Percentiles rank a stretch among this genome's conserved stretches.
phyloP scores from a whole-genome alignment of 1,140 invertebrate species.

The Drosophila yakuba region DNA sequence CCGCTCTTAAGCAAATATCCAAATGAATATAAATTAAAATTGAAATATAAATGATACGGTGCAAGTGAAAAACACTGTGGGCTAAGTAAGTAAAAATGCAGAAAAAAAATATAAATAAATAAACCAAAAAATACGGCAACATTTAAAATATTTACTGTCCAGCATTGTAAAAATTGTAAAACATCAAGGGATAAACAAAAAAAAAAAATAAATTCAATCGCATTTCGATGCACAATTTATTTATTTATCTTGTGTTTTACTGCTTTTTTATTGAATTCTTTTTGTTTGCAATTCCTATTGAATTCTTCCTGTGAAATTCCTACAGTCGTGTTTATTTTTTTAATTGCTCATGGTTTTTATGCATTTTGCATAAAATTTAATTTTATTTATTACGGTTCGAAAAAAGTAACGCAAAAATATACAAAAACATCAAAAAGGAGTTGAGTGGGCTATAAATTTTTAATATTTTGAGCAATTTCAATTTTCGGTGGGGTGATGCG shows the following conservation, averaged over 20 bases:
- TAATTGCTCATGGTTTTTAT: constrained; percentile 68
- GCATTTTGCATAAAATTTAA: constrained; percentile 73
- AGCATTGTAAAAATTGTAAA: constrained; percentile 70
- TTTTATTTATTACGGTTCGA: constrained; percentile 73
- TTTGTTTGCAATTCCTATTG: constrained; percentile 37
- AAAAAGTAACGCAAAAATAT: neutral
- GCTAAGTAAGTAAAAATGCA: constrained; percentile 11
- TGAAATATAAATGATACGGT: constrained; percentile 75
- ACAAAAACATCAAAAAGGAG: constrained; percentile 33
- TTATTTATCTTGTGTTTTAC: constrained; percentile 62
- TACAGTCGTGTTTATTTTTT: constrained; percentile 78
- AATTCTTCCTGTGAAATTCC: constrained; percentile 63
- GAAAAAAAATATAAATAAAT: neutral
- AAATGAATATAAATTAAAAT: constrained; percentile 78
- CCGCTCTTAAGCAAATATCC: constrained; percentile 32
- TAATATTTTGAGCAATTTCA: constrained; percentile 63
- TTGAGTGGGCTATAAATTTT: constrained; percentile 62
- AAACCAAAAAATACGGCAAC: constrained; percentile 22
- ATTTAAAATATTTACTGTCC: constrained; percentile 78
- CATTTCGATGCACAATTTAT: constrained; percentile 63
- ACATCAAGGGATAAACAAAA: constrained; percentile 31
- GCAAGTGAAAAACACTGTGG: constrained; percentile 33
- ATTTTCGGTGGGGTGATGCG: constrained; percentile 3
- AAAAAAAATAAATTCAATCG: constrained; percentile 55
- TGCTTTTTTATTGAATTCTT: constrained; percentile 46